phyloP scores from a whole-genome alignment of 2,113 vertebrate genomes.

The Ptyas mucosa region DNA sequence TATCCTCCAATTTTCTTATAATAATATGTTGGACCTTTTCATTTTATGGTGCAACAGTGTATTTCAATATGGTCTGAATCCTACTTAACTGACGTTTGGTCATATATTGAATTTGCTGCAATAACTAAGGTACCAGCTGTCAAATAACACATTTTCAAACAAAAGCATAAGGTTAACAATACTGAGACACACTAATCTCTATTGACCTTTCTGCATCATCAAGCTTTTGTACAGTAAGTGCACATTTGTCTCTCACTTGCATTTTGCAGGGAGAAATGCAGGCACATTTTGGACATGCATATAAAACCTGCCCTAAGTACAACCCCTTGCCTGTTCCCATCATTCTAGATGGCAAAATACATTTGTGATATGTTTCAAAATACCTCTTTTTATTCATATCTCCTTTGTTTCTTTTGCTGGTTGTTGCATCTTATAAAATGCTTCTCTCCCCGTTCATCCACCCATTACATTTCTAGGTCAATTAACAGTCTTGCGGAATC shows the following conservation, averaged over 20 bases:
- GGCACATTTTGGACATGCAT: not conserved
- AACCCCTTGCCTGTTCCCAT: not conserved
- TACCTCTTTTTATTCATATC: not conserved
- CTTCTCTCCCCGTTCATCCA: constrained; percentile 21
- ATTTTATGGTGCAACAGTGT: not conserved
- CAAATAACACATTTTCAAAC: not conserved
- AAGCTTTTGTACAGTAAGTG: not conserved
- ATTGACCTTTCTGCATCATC: not conserved
- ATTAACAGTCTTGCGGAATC: constrained; percentile 29
- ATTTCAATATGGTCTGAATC: not conserved
- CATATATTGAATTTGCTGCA: not conserved
- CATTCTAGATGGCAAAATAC: not conserved
- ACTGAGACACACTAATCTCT: not conserved
- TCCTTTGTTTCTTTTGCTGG: not conserved
- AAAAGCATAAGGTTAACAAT: not conserved
- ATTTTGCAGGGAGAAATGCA: not conserved
- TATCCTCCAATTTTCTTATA: not conserved
- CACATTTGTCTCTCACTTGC: not conserved
- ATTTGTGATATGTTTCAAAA: not conserved
- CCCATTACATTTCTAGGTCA: constrained; percentile 55
- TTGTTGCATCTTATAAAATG: not conserved
- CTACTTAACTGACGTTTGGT: not conserved
- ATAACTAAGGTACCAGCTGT: not conserved
- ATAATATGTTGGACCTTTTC: too few species aligned
- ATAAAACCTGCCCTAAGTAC: not conserved